A percentile compares a stretch with the other conserved stretches of the same genome.
These are phyloP conservation scores for Leptura quadrifasciata DNA, from an alignment of 2,888 invertebrate genomes.

Conservation along the genomic window DNA sequence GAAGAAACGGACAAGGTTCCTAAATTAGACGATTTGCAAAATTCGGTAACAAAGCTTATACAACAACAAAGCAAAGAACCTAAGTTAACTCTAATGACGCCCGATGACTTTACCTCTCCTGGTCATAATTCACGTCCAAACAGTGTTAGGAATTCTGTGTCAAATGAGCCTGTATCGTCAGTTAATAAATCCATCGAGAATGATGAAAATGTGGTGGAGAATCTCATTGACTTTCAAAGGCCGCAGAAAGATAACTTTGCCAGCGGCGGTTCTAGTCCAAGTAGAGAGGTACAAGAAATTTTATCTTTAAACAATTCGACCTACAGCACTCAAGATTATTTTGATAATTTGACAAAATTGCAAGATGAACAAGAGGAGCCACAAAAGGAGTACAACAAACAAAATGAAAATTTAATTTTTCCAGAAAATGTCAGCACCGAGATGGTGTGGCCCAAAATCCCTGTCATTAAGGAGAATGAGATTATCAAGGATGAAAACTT, in stretches of 20 bases:
- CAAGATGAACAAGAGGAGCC: slow-evolving; percentile 58
- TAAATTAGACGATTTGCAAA: slow-evolving; percentile 70
- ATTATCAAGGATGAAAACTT: slow-evolving; percentile 59
- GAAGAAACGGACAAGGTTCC: slow-evolving; percentile 63
- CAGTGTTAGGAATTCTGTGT: slow-evolving; percentile 65
- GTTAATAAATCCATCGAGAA: slow-evolving; percentile 47
- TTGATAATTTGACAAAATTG: slow-evolving; percentile 67
- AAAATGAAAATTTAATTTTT: slow-evolving; percentile 46
- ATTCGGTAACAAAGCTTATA: slow-evolving; percentile 69
- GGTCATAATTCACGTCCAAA: slow-evolving; percentile 70
- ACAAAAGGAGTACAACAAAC: slow-evolving; percentile 56
- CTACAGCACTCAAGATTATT: slow-evolving; percentile 68
- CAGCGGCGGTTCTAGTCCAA: slow-evolving; percentile 92
- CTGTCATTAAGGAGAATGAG: slow-evolving; percentile 61
- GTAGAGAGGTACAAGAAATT: slow-evolving; percentile 92
- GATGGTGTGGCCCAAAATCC: slow-evolving; percentile 63
- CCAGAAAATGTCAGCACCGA: slow-evolving; percentile 51
- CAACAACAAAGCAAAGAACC: slow-evolving; percentile 66
- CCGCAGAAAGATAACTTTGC: slow-evolving; percentile 75
- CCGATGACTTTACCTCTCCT: slow-evolving; percentile 87
- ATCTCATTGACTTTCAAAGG: slow-evolving; percentile 67
- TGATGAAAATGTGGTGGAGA: slow-evolving; percentile 60
- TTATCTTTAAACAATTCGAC: slow-evolving; percentile 80
- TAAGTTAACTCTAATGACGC: slow-evolving; percentile 87
- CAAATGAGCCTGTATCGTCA: slow-evolving; percentile 49